Evolutionary conservation across 1,140 invertebrate genomes (phyloP).

Genomic region (Papilio polytes): DNA sequence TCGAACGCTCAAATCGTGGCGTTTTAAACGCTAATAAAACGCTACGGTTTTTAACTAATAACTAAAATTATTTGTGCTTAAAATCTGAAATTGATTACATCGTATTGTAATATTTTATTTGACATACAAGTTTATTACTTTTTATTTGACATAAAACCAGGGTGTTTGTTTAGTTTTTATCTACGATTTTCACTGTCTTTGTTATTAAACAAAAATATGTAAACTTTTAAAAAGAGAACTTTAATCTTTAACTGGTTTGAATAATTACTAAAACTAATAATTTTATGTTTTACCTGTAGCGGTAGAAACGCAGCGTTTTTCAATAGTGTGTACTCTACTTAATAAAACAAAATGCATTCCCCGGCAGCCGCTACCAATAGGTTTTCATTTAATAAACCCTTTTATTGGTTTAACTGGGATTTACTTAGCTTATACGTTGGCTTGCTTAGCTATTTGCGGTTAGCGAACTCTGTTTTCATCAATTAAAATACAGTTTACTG

Average conservation of each 20-base stretch:
- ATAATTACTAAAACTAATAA: no score
- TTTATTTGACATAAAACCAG: neutral
- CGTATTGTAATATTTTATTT: neutral
- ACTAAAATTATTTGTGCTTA: neutral
- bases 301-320: conserved; percentile 33
- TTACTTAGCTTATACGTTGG: conserved; percentile 65
- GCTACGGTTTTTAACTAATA: neutral
- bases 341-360: conserved; percentile 64
- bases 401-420: conserved; percentile 82
- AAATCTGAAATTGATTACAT: neutral
- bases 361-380: conserved; percentile 74
- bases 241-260: no score
- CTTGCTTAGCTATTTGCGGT: conserved; percentile 54
- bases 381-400: conserved; percentile 82
- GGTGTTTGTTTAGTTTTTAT: no score
- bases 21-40: neutral
- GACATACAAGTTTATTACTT: neutral
- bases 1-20: conserved; percentile 49
- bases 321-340: conserved; percentile 51
- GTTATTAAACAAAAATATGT: no score
- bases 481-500: conserved; percentile 40
- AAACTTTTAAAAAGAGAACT: no score
- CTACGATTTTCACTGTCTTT: no score
- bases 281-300: neutral
- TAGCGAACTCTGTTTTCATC: conserved; percentile 43